Evolutionary conservation across 2,113 vertebrate genomes (phyloP).

Genomic region (mouse (Mus musculus)): DNA sequence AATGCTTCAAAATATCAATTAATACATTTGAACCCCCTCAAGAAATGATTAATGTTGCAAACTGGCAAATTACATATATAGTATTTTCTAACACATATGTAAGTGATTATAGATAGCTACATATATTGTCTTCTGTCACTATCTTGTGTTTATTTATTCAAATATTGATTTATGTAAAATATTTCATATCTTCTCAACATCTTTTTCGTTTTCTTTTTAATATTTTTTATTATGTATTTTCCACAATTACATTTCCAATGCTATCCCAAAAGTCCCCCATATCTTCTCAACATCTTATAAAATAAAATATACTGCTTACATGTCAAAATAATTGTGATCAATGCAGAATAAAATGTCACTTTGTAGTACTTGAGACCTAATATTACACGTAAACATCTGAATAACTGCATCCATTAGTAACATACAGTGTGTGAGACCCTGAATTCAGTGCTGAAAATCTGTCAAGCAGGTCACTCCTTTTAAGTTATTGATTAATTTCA

Average conservation of each 20-base stretch:
- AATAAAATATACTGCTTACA: neutral
- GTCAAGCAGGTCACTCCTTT: neutral
- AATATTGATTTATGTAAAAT: slow-evolving; percentile 44
- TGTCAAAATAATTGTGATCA: neutral
- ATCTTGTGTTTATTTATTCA: neutral
- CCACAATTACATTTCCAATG: too few relatives aligned
- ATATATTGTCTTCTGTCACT: neutral
- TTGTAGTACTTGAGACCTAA: neutral
- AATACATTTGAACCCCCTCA: neutral
- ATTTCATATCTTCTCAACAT: neutral
- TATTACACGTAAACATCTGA: neutral
- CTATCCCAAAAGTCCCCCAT: neutral
- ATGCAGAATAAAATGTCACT: neutral
- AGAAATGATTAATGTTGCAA: neutral
- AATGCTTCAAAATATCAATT: neutral
- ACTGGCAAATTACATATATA: neutral
- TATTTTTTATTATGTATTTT: too few relatives aligned
- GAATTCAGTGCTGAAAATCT: neutral
- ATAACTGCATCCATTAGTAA: neutral
- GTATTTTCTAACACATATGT: neutral
- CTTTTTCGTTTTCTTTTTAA: neutral
- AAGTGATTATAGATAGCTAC: neutral
- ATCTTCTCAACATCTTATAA: neutral
- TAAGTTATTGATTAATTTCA: neutral
- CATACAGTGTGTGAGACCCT: neutral